These are phyloP conservation scores for Catharus minimus DNA, from an alignment of 2,113 vertebrate genomes.

Conservation along the genomic window DNA sequence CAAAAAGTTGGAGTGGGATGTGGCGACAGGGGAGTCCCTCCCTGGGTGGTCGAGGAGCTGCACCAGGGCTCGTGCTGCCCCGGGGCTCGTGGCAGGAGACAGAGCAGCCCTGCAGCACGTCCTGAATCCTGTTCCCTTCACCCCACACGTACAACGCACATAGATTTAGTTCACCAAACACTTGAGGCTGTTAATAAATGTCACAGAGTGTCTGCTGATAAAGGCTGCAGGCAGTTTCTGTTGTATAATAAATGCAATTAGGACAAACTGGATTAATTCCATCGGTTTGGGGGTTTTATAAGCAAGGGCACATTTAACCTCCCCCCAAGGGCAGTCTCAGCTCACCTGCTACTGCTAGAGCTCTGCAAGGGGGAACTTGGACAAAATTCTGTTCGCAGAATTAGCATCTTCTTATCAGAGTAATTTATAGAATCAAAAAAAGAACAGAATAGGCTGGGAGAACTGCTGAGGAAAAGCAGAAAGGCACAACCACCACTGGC, in stretches of 20 bases:
- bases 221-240: constrained; percentile 11
- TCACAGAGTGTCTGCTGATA: constrained; percentile 21
- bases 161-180: background rate
- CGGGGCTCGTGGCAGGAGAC: rapidly evolving
- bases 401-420: background rate
- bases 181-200: constrained; percentile 29
- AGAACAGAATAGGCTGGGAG: background rate
- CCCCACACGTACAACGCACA: background rate
- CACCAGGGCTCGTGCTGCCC: background rate
- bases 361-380: background rate
- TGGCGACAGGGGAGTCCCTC: background rate
- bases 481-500: background rate
- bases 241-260: constrained; percentile 77
- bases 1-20: background rate
- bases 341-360: background rate
- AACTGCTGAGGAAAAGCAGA: background rate
- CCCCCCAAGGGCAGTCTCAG: background rate
- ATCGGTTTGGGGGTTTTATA: background rate
- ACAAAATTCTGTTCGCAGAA: constrained; percentile 49
- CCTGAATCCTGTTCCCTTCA: background rate
- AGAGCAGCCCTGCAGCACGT: background rate
- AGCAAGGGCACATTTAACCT: background rate
- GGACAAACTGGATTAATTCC: constrained; percentile 64
- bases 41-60: background rate
- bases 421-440: background rate